Conservation (phyloP, 2,888 invertebrate genomes). For the Morpho deidamia region DNA sequence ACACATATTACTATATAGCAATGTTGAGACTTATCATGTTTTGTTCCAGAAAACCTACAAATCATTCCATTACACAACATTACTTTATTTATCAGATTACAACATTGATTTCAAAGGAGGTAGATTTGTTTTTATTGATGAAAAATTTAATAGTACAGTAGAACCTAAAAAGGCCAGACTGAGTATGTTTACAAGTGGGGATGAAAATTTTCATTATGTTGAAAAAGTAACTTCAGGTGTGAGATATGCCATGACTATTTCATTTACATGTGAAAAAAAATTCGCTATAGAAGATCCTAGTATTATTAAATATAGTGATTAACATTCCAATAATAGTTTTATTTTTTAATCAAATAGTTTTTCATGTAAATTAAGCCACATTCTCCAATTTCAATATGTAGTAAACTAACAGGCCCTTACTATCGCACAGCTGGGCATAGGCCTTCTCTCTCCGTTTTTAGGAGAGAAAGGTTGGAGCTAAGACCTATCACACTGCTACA, state of each 20-base stretch:
- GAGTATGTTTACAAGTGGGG: conserved; percentile 91
- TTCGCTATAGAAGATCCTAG: conserved; percentile 81
- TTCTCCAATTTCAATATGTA: too few relatives aligned
- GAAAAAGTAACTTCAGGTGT: conserved; percentile 87
- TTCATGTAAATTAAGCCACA: too few relatives aligned
- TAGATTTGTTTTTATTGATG: conserved; percentile 87
- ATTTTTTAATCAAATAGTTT: too few relatives aligned
- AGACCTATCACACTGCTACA: too few relatives aligned
- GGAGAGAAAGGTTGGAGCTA: too few relatives aligned
- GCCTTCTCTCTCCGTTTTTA: too few relatives aligned
- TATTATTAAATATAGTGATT: conserved; percentile 38
- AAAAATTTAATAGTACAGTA: conserved; percentile 80
- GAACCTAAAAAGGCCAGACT: conserved; percentile 89
- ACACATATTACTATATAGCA: neutral
- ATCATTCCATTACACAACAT: conserved; percentile 91
- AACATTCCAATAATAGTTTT: conserved; percentile 4
- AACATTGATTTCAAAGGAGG: conserved; percentile 89
- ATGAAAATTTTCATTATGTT: conserved; percentile 90
- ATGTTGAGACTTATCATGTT: neutral
- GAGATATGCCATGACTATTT: conserved; percentile 89
- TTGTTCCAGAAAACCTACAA: conserved; percentile 87
- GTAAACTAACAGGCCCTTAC: too few relatives aligned
- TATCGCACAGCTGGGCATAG: too few relatives aligned
- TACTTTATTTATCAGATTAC: conserved; percentile 88
- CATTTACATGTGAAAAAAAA: conserved; percentile 89